A percentile compares a stretch with the other conserved stretches of the same genome.
Conservation (phyloP, 2,113 vertebrate genomes). For the Ictalurus furcatus region DNA sequence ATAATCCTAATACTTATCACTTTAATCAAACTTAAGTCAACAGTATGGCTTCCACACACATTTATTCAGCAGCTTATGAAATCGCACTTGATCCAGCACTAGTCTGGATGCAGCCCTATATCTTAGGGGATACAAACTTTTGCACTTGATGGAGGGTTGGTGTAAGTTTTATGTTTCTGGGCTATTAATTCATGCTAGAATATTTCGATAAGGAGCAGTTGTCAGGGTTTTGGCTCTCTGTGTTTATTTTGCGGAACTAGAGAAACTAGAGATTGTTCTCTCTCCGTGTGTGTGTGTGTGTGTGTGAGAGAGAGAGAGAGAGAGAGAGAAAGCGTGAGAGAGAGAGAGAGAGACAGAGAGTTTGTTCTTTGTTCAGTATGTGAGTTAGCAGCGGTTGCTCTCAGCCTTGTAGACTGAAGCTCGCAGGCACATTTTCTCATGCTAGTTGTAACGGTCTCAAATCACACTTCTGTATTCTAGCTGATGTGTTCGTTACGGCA, state of each 20-base stretch:
- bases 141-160: not conserved
- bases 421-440: not conserved
- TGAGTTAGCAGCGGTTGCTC: not conserved
- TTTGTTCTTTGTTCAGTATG: not conserved
- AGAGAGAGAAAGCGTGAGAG: too few species aligned
- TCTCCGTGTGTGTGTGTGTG: not conserved
- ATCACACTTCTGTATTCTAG: not conserved
- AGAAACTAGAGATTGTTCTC: slow-evolving; percentile 11
- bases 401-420: not conserved
- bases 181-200: not conserved
- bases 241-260: not conserved
- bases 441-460: not conserved
- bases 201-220: not conserved
- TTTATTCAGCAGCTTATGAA: not conserved
- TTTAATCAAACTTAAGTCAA: not conserved
- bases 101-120: not conserved
- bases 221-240: not conserved
- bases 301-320: not conserved
- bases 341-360: not conserved
- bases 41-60: not conserved
- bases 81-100: not conserved
- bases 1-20: not conserved
- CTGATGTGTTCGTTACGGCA: not conserved
- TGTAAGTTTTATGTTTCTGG: not conserved
- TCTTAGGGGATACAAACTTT: not conserved